A percentile compares a stretch with the other conserved stretches of the same genome.
These are phyloP conservation scores for Salarias fasciatus DNA, from an alignment of 2,797 vertebrate species.

Conservation along the genomic window DNA sequence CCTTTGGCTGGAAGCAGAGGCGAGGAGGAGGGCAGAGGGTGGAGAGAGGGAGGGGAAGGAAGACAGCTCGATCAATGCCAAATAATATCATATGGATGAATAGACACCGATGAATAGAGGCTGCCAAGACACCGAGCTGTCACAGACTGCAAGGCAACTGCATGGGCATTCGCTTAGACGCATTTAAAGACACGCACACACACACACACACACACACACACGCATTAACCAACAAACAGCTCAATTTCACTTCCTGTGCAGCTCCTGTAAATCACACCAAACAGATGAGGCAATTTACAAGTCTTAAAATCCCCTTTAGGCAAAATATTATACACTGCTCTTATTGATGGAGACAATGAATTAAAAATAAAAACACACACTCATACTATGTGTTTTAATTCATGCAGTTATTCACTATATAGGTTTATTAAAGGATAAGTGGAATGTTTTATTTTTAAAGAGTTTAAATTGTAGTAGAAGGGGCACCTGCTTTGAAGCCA, in stretches of 20 bases:
- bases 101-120: conserved; percentile 53
- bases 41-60: conserved; percentile 65
- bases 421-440: not conserved
- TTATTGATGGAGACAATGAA: conserved; percentile 8
- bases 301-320: conserved; percentile 3
- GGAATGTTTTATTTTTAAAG: not conserved
- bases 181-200: conserved; percentile 9
- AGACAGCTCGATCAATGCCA: conserved; percentile 77
- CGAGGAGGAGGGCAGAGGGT: conserved; percentile 63
- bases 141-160: conserved; percentile 37
- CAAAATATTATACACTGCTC: conserved; percentile 1
- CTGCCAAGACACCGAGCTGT: conserved; percentile 60
- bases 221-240: conserved; percentile 32
- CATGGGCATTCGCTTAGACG: conserved; percentile 16
- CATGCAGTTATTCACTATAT: too few species aligned
- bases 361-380: conserved; percentile 7
- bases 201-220: conserved; percentile 20
- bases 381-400: not conserved
- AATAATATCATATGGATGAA: conserved; percentile 80
- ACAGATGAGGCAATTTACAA: conserved; percentile 14
- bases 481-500: conserved; percentile 34
- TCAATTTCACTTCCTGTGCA: conserved; percentile 21
- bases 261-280: conserved; percentile 10
- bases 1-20: conserved; percentile 42
- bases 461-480: conserved; percentile 10